phyloP scores from a whole-genome alignment of 1,140 invertebrate genomes.

The Brachionus koreanus region DNA sequence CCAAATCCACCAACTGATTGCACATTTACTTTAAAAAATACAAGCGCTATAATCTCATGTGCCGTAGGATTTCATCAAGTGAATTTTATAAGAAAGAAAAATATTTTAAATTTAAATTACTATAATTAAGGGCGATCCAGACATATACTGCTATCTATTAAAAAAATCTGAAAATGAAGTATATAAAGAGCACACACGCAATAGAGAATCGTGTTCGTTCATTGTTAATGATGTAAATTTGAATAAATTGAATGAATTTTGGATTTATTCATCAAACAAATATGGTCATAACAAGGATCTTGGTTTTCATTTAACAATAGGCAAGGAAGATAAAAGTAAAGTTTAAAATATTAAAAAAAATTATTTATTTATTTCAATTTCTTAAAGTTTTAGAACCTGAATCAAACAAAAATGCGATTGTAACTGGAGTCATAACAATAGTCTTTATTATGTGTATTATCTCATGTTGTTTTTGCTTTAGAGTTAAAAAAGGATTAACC shows the following conservation, averaged over 20 bases:
- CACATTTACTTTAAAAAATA: neutral
- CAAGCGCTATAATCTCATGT: slow-evolving; percentile 35
- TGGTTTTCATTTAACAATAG: slow-evolving; percentile 40
- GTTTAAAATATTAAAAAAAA: neutral
- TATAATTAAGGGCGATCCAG: slow-evolving; percentile 42
- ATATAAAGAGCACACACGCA: slow-evolving; percentile 40
- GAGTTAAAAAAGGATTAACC: slow-evolving; percentile 32
- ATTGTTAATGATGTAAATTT: slow-evolving; percentile 39
- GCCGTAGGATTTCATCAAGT: slow-evolving; percentile 33
- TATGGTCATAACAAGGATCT: slow-evolving; percentile 39
- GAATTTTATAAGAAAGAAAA: neutral
- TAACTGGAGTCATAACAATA: neutral
- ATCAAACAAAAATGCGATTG: neutral
- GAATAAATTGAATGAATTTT: slow-evolving; percentile 35
- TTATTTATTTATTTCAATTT: neutral
- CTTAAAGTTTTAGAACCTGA: neutral
- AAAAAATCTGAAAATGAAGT: slow-evolving; percentile 39
- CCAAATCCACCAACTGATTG: slow-evolving; percentile 43
- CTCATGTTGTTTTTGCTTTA: slow-evolving; percentile 36
- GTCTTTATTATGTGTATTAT: neutral
- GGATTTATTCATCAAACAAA: slow-evolving; percentile 43
- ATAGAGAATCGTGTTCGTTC: slow-evolving; percentile 40
- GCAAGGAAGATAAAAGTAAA: neutral
- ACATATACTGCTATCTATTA: slow-evolving; percentile 34
- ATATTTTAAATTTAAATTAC: too few species aligned